A percentile compares a stretch with the other conserved stretches of the same genome.
Conservation (phyloP, 2,797 vertebrate genomes). For the Chrosomus eos region DNA sequence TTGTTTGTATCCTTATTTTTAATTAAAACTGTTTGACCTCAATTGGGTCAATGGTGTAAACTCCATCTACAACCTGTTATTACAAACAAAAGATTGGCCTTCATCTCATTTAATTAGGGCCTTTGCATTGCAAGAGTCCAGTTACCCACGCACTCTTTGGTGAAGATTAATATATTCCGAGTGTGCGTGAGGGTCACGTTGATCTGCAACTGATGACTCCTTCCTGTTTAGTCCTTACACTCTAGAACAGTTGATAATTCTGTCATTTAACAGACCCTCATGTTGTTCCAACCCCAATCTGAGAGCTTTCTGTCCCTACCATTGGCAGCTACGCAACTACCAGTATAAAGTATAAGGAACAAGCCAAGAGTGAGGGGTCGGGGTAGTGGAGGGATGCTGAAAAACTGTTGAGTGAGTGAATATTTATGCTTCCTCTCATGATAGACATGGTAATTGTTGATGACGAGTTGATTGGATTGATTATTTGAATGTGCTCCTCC, state of each 20-base stretch:
- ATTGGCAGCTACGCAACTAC: too few species aligned
- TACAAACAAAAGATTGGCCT: conserved; percentile 56
- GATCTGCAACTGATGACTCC: conserved; percentile 61
- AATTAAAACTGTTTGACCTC: conserved; percentile 17
- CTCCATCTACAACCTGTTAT: conserved; percentile 16
- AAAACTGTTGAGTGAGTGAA: too few species aligned
- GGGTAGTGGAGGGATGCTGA: too few species aligned
- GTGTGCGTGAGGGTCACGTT: conserved; percentile 64
- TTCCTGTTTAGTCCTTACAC: conserved; percentile 9
- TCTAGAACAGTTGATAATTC: background rate
- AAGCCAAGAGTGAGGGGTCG: too few species aligned
- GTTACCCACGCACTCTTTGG: conserved; percentile 61
- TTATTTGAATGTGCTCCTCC: too few species aligned
- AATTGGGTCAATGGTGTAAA: conserved; percentile 45
- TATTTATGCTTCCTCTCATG: too few species aligned
- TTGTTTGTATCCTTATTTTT: background rate
- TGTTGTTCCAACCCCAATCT: too few species aligned
- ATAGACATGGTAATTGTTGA: too few species aligned
- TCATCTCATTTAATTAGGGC: conserved; percentile 62
- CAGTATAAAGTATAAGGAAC: too few species aligned
- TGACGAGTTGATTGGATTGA: too few species aligned
- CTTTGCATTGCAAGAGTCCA: conserved; percentile 61
- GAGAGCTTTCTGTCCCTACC: too few species aligned
- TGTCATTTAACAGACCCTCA: too few species aligned
- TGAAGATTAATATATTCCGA: conserved; percentile 61